Base-by-base conservation (phyloP, 2,113 vertebrate species). In the Vicugna pacos region DNA sequence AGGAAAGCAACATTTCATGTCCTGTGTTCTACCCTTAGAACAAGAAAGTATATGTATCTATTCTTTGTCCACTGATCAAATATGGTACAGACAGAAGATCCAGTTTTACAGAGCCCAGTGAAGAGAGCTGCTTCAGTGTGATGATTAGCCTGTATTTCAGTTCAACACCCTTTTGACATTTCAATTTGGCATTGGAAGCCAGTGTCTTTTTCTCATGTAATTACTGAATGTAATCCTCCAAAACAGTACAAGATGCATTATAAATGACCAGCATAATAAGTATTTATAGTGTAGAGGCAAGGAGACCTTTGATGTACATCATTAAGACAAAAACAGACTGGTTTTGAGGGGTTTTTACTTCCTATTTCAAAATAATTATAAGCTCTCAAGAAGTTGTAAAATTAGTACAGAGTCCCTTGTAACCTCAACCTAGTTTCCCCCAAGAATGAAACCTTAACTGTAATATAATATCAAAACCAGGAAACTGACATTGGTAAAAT, bases 391-490 rank as follows among this genome's bases (percentile, higher is more conserved):
- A 88, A 88, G 50, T 56, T 32, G 15, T 81, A 76, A 76, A 89
- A 72, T 48, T 76, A 91, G 9, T 46, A 65, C 11, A 52, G 22
- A 67, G 10, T 89, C 19, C 8, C 22, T 89, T 93, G 8, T n/a
- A 75, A 7, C 30, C 6, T 92, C 79, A 93, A 22, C 32, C 32
- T 93, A 64, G 24, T 70, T 96, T 95, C 8, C n/a, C 30, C 35
- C 65, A 85, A 28, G 26, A 91, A 24, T 91, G 54, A 85, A 20
- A 88, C 72, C 26, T 91, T 83, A 89, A 88, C 28, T 85, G 0
- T 12, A 76, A 22, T 64, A 93, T 35, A 77, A 32, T 77, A 88
- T 69, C 42, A 95, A 95, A 96, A 52, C 67, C 8, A 96, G 42
- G 52, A 95, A 93, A 86, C 60, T 26, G 4, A 82, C 26, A 62